Evolutionary conservation across 2,113 vertebrate species (phyloP), one percentile per base, ranked within the genome.

Genomic region (Seriola quinqueradiata): DNA sequence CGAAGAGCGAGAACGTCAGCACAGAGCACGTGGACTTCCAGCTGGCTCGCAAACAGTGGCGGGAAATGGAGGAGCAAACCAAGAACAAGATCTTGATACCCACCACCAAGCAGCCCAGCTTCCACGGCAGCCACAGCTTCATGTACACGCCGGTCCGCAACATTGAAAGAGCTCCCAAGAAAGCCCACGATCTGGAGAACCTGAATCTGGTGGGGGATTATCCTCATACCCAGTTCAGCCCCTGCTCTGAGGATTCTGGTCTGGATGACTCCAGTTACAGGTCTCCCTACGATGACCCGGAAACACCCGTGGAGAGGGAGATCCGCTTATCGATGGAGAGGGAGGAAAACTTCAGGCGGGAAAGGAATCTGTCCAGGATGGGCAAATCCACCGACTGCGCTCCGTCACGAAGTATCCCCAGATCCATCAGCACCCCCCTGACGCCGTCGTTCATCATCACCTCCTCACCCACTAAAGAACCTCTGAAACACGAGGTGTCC

Each of bases 61-160:
- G 93, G 17, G 93, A 95, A 77, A 95, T 95, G 89, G 96, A 96
- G 72, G 93, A 95, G 77, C 94, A 95, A 70, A 96, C 94, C 25
- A 95, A 92, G 74, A 95, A 92, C 71, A 87, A 91, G 72, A 77
- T 92, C 0, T 58, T 92, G 34, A 52, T 92, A 19, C 92, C 94
- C 5, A 77, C 87, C 36, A 79, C 86, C 61, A 94, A 92, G 75
- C 85, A 90, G 44, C 76, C 89, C 16, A 87, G 74, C 21, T 90
- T 94, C 59, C 93, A 92, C 4, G 88, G 94, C 58, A 95, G 94
- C 80, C 93, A 95, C 89, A 95, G 84, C 54, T 94, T 93, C 70
- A 95, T 95, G 95, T 95, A 95, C 86, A 95, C 94, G 14, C 95
- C 95, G 0, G 95, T 96, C 0, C 94, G 95, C 34, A 94, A 95